These are phyloP conservation scores for Venustaconcha ellipsiformis DNA, from an alignment of 1,140 invertebrate species.

Conservation along the genomic window DNA sequence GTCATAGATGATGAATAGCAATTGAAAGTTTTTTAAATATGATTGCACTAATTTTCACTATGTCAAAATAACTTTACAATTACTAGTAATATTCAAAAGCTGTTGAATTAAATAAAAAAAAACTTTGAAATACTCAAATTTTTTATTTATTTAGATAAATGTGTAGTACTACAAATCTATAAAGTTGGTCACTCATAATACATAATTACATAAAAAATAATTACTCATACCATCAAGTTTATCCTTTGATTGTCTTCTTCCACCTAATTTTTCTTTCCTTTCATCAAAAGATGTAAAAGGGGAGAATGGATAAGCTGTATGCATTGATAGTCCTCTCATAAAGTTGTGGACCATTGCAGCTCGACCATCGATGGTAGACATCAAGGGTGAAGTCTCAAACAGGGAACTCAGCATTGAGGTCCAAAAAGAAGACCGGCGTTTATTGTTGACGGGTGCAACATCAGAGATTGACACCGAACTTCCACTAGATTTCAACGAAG, in stretches of 20 bases:
- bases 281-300: slow-evolving; percentile 55
- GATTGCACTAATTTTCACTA: too few relatives aligned
- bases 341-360: slow-evolving; percentile 72
- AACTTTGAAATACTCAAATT: too few relatives aligned
- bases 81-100: too few relatives aligned
- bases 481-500: too few relatives aligned
- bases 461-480: too few relatives aligned
- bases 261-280: slow-evolving; percentile 22
- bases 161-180: too few relatives aligned
- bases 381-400: slow-evolving; percentile 36
- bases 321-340: slow-evolving; percentile 68
- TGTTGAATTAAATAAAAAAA: too few relatives aligned
- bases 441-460: neutral
- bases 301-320: slow-evolving; percentile 67
- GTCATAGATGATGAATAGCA: too few relatives aligned
- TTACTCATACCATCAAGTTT: slow-evolving; percentile 16
- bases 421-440: slow-evolving; percentile 35
- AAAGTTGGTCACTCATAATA: too few relatives aligned
- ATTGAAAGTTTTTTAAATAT: too few relatives aligned
- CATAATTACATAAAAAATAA: neutral
- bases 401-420: slow-evolving; percentile 36
- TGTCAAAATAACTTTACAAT: too few relatives aligned
- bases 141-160: too few relatives aligned
- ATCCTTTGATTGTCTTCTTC: slow-evolving; percentile 10
- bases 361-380: slow-evolving; percentile 62